Evolutionary conservation across 2,797 vertebrate species (phyloP).

Genomic region (Erpetoichthys calabaricus): DNA sequence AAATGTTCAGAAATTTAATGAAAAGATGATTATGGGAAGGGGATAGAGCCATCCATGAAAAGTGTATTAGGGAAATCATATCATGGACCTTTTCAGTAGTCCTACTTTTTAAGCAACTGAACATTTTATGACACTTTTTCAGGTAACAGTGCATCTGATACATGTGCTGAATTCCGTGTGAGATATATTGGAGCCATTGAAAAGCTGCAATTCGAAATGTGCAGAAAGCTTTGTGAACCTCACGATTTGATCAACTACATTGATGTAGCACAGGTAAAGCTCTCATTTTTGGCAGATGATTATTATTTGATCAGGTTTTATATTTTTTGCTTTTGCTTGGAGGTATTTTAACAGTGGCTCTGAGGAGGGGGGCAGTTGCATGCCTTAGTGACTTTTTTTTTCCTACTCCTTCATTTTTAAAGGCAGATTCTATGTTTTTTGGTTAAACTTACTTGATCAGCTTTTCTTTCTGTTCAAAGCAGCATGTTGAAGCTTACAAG

Average conservation of each 20-base stretch:
- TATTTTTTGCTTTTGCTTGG: background rate
- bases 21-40: too few relatives aligned
- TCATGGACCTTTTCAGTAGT: too few relatives aligned
- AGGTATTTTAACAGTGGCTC: background rate
- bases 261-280: slow-evolving; percentile 81
- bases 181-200: slow-evolving; percentile 88
- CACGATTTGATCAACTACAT: slow-evolving; percentile 91
- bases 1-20: too few relatives aligned
- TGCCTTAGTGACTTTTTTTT: too few relatives aligned
- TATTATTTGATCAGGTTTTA: background rate
- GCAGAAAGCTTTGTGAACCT: slow-evolving; percentile 72
- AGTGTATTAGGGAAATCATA: too few relatives aligned
- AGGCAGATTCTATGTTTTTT: too few relatives aligned
- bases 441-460: too few relatives aligned
- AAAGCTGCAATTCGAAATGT: slow-evolving; percentile 70
- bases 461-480: too few relatives aligned
- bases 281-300: background rate
- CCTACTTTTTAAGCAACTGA: too few relatives aligned
- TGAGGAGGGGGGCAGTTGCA: background rate
- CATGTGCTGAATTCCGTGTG: slow-evolving; percentile 81
- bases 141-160: slow-evolving; percentile 73
- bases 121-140: slow-evolving; percentile 25
- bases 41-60: too few relatives aligned
- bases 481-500: too few relatives aligned
- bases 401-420: too few relatives aligned